Base-by-base conservation (phyloP, 2,888 invertebrate genomes). In the Subacronicta megacephala region DNA sequence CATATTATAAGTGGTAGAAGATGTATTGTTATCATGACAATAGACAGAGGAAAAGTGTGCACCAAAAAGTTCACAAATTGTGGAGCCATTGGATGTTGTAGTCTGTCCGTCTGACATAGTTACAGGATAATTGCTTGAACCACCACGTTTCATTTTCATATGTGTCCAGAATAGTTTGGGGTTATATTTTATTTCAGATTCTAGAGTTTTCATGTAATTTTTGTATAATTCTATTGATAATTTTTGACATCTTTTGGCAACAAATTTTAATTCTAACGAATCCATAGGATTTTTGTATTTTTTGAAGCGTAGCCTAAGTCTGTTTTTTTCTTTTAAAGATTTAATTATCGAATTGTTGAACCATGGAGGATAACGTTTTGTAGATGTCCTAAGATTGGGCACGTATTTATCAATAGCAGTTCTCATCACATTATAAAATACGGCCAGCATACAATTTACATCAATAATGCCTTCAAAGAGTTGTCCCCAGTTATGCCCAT, bases 101-200 rank as follows among this genome's bases (percentile, higher is more conserved):
- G 40, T 40, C 20, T 33, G 31, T n/a, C 49, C 49, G 16, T 49
- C 33, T 31, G 49, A 18, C 49, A 49, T 49, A 4, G 40, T 40
- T 13, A 33, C 1, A 0, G 49, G 49, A 20, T 49, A 49, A 3
- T 18, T 13, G 13, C 49, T 49, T 7, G 40, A 17, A 1, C 47
- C 47, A 13, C 47, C 47, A 10, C 47, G 47, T 31, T 38, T 47
- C 0, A 2, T 13, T 35, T 47, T 47, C n/a, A 47, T n/a, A 15
- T 47, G 23, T 7, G 16, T 29, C 47, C 47, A 47, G 7, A 47
- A 38, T 9, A 47, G 12, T 38, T 47, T 47, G 1, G 46, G 46
- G 7, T 38, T 47, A n/a, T 16, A 12, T 29, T 29, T 47, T 26
- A 47, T 37, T 17, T 16, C 29, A 7, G 10, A 6, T 29, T 47